phyloP scores from a whole-genome alignment of 2,797 vertebrate genomes.

The Scomberomorus guttatus region DNA sequence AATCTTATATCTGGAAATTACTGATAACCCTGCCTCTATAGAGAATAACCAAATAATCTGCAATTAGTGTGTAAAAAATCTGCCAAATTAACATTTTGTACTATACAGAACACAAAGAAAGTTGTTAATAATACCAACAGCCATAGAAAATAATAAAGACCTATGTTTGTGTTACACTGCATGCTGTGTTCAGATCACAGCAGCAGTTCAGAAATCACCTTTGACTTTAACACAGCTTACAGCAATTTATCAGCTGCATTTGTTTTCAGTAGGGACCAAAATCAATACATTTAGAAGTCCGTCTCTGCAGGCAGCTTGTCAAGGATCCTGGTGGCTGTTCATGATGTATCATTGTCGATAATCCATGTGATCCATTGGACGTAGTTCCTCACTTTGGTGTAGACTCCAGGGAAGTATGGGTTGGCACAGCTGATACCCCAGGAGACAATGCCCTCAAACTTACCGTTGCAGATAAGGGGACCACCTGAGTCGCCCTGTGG shows the following conservation, averaged over 20 bases:
- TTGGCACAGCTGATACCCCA: slow-evolving; percentile 87
- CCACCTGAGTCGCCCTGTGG: slow-evolving; percentile 87
- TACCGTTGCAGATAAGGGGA: slow-evolving; percentile 80
- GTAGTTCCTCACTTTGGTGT: slow-evolving; percentile 85
- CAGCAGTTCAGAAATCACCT: neutral
- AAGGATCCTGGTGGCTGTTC: neutral
- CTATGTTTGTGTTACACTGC: no score
- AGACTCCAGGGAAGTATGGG: slow-evolving; percentile 83
- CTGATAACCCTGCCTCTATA: neutral
- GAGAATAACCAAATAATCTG: neutral
- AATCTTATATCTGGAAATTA: no score
- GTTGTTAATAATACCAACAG: neutral
- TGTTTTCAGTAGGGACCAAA: neutral
- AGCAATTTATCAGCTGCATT: neutral
- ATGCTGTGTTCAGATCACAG: no score
- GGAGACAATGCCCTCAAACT: slow-evolving; percentile 86
- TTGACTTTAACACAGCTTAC: neutral
- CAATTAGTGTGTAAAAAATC: neutral
- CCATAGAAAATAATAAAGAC: neutral
- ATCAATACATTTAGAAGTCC: neutral
- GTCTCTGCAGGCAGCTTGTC: neutral
- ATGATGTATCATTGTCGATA: slow-evolving; percentile 33
- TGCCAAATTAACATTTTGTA: neutral
- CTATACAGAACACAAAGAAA: neutral
- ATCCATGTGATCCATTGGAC: slow-evolving; percentile 74